Evolutionary conservation across 2,888 invertebrate genomes (phyloP).

Genomic region (Blastobasis adustella): DNA sequence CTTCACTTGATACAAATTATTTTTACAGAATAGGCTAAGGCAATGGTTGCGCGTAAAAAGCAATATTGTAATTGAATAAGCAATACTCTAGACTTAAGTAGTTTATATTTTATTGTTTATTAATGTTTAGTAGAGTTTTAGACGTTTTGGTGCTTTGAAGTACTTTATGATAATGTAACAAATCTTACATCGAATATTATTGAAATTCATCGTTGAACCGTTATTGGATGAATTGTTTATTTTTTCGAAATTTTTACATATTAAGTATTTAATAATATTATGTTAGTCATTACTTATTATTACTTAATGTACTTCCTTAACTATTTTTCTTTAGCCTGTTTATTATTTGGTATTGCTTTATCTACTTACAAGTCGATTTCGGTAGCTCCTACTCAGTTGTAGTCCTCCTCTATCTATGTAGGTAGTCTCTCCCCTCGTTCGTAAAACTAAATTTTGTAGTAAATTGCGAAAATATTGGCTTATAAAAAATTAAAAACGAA

Average conservation of each 20-base stretch:
- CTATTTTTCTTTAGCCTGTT: too few relatives aligned
- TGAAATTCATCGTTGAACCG: slow-evolving; percentile 31
- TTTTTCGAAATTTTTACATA: slow-evolving; percentile 16
- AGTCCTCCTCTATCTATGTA: too few relatives aligned
- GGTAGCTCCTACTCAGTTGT: too few relatives aligned
- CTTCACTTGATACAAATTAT: slow-evolving; percentile 31
- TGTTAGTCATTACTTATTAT: too few relatives aligned
- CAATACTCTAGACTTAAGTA: slow-evolving; percentile 59
- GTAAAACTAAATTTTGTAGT: slow-evolving; percentile 30
- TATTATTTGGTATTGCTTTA: too few relatives aligned
- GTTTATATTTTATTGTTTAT: slow-evolving; percentile 41
- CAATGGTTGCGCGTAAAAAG: slow-evolving; percentile 61
- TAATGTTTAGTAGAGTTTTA: slow-evolving; percentile 52
- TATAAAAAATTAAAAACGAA: slow-evolving; percentile 44
- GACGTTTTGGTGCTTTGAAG: slow-evolving; percentile 63
- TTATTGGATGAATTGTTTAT: slow-evolving; percentile 29
- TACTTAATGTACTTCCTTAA: too few relatives aligned
- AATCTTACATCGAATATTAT: slow-evolving; percentile 61
- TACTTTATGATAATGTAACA: slow-evolving; percentile 47
- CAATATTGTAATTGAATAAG: slow-evolving; percentile 68
- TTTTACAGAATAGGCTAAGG: slow-evolving; percentile 41
- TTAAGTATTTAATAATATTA: background rate
- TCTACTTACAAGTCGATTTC: too few relatives aligned
- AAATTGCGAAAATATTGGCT: slow-evolving; percentile 48
- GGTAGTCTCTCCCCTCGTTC: slow-evolving; percentile 33